phyloP scores from a whole-genome alignment of 2,113 vertebrate species.

The Pygoscelis antarcticus region DNA sequence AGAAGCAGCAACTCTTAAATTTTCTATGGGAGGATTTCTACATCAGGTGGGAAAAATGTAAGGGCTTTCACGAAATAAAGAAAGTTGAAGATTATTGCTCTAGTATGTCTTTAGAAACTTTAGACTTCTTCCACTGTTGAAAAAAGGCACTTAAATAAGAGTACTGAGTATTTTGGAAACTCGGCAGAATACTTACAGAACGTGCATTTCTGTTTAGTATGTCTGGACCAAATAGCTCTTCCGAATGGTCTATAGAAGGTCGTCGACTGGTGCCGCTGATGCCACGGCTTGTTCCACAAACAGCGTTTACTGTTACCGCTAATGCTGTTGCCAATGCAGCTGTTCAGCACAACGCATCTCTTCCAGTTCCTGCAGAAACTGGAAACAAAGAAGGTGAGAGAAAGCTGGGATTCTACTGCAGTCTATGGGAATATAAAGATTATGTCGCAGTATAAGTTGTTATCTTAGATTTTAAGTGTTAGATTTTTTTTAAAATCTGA shows the following conservation, averaged over 20 bases:
- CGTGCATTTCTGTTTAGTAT: slow-evolving; percentile 81
- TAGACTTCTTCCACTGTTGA: neutral
- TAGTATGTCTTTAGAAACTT: neutral
- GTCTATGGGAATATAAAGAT: neutral
- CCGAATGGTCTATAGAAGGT: slow-evolving; percentile 97
- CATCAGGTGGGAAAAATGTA: neutral
- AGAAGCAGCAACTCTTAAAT: neutral
- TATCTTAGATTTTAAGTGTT: neutral
- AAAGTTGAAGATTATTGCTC: neutral
- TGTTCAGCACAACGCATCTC: slow-evolving; percentile 90
- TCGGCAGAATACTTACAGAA: neutral
- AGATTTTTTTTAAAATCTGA: neutral
- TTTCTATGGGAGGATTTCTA: neutral
- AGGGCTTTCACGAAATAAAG: neutral
- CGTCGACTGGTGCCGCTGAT: slow-evolving; percentile 94
- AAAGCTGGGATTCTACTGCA: neutral
- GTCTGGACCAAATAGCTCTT: slow-evolving; percentile 97
- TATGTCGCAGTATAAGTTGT: neutral
- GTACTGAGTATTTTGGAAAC: neutral
- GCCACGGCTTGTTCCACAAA: slow-evolving; percentile 95
- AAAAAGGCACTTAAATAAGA: neutral
- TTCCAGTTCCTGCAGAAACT: slow-evolving; percentile 91
- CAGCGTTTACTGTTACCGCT: slow-evolving; percentile 92
- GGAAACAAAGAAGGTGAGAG: slow-evolving; percentile 95
- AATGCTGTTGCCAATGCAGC: slow-evolving; percentile 92